Evolutionary conservation across 1,140 invertebrate species (phyloP).

Genomic region (Acyrthosiphon pisum): DNA sequence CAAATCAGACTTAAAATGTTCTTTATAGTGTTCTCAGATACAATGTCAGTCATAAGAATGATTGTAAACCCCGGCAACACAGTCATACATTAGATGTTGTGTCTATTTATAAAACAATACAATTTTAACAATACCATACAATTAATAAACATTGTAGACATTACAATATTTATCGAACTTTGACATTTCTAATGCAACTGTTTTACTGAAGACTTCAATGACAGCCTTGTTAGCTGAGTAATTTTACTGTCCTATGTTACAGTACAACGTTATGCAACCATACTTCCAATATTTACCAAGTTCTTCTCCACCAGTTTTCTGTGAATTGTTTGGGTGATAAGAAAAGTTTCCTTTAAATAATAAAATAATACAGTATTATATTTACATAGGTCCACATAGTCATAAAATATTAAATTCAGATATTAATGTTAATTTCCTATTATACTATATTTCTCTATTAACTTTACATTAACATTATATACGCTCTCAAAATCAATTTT

Average conservation of each 20-base stretch:
- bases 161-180: conserved; percentile 66
- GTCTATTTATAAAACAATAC: conserved; percentile 60
- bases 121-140: conserved; percentile 2
- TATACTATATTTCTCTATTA: conserved; percentile 61
- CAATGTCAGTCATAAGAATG: conserved; percentile 80
- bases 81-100: conserved; percentile 77
- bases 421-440: not conserved
- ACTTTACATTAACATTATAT: conserved; percentile 87
- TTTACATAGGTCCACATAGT: too few species aligned
- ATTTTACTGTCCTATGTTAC: conserved; percentile 88
- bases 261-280: conserved; percentile 84
- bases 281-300: conserved; percentile 83
- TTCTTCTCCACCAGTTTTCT: conserved; percentile 75
- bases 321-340: conserved; percentile 78
- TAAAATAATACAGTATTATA: not conserved
- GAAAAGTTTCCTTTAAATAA: conserved; percentile 73
- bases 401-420: not conserved
- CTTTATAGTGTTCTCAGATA: conserved; percentile 80
- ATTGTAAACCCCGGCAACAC: conserved; percentile 86
- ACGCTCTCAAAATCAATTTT: conserved; percentile 78
- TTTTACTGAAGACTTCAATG: conserved; percentile 83
- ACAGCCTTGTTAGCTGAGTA: conserved; percentile 91
- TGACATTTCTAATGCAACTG: conserved; percentile 84
- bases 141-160: not conserved
- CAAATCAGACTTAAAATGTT: conserved; percentile 67